Base-by-base conservation (phyloP, 37 sponge, comb jelly and placozoan species). In the Halisarca cf. caerulea region DNA sequence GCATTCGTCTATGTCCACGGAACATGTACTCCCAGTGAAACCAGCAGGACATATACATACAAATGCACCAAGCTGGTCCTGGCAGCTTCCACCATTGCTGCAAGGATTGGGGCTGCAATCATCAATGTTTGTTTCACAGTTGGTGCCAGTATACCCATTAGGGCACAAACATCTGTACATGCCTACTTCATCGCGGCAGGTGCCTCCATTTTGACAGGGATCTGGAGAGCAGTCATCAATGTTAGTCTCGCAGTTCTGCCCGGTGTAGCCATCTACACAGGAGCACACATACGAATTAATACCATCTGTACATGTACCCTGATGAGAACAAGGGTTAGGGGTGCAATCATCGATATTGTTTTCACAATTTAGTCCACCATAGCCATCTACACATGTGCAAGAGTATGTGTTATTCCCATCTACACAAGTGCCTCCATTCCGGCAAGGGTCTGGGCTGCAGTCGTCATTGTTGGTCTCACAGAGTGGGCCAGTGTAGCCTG, bases 401-500 rank as follows among this genome's bases (percentile, higher is more conserved):
- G 66, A 62, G 45, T 34, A 82, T 2, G 58, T 33, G 83, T 60
- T 62, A 36, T 59, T 40, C 11, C 40, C 42, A 82, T 82, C 83
- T 8, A 44, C 15, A 28, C 83, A 82, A 21, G 83, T 61, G 27
- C 66, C 83, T 0, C 68, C 45, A 44, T 82, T 66, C 47, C 28
- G 11, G 37, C 83, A 82, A 27, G 83, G 83, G 39, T 82, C 66
- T 14, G 83, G 83, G 25, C 3, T 43, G 27, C 87, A 86, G 23
- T 86, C 87, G 15, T 86, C 58, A 27, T 58, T 86, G 72, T 86
- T 60, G 18, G 54, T 27, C 41, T 73, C 59, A 75, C 85, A 85
- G 35, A 9, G 17, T 9, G 44, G 0, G 25, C 85, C 78, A 53
- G 85, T 86, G 45, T 61, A 86, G 15, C 87, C 87, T 47, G 69